A percentile compares a stretch with the other conserved stretches of the same genome.
phyloP scores from a whole-genome alignment of 2,888 invertebrate species.

The Lasius fuliginosus region DNA sequence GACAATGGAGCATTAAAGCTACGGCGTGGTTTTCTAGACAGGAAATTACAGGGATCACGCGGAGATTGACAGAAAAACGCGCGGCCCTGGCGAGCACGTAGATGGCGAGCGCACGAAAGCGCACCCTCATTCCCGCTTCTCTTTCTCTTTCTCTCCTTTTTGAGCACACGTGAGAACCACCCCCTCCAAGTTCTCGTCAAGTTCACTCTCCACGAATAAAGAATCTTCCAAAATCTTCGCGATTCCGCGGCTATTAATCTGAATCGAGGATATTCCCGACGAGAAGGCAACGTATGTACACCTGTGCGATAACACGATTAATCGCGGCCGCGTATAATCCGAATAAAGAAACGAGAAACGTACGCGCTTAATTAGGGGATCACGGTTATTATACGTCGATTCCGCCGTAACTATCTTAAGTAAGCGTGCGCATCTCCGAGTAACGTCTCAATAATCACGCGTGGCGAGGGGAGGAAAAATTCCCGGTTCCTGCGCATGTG shows the following conservation, averaged over 20 bases:
- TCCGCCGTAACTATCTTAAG: constrained; percentile 55
- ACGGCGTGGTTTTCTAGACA: constrained; percentile 85
- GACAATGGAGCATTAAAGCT: constrained; percentile 86
- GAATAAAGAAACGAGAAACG: constrained; percentile 15
- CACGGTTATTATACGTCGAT: constrained; percentile 41
- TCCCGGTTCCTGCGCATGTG: constrained; percentile 19
- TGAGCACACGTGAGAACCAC: constrained; percentile 77
- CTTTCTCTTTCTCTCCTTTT: constrained; percentile 31
- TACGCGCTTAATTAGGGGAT: constrained; percentile 27
- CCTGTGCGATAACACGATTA: constrained; percentile 21
- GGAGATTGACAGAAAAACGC: constrained; percentile 86
- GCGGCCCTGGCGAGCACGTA: constrained; percentile 79
- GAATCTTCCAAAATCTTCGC: constrained; percentile 19
- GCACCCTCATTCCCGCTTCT: constrained; percentile 71
- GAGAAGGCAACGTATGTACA: constrained; percentile 12
- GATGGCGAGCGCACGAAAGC: constrained; percentile 75
- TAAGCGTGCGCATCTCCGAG: constrained; percentile 40
- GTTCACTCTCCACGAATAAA: constrained; percentile 65
- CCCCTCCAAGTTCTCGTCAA: constrained; percentile 65
- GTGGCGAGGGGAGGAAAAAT: constrained; percentile 20
- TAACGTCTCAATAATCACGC: constrained; percentile 52
- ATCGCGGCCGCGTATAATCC: background rate
- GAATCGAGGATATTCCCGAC: background rate
- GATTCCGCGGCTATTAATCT: background rate
- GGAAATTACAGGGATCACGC: constrained; percentile 86